Base-by-base conservation (phyloP, 1,140 invertebrate genomes). In the Drosophila ironensis region DNA sequence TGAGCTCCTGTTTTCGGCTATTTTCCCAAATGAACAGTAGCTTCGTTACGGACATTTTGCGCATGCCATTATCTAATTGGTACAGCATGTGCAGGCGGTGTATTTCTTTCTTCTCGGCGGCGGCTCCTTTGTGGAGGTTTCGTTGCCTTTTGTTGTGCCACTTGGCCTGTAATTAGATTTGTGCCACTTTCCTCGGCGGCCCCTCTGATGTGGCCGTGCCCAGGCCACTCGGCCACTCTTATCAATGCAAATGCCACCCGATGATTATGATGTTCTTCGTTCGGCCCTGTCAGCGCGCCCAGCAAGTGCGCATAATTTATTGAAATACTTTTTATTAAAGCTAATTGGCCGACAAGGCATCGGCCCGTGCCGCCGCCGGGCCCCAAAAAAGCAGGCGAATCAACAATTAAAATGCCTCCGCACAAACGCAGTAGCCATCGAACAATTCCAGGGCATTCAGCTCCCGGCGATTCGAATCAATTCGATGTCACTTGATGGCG, bases 61-160 rank as follows among this genome's bases (percentile, higher is more conserved):
- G 77, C 77, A 63, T 56, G 59, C 70, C 63, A 82, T 82, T 82
- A 82, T 82, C 73, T 82, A 82, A 86, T 82, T 86, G 72, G 75
- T 50, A 35, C 75, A 64, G 60, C 60, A 64, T 64, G 60, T 40
- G 33, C 57, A 64, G 61, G 48, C 77, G 50, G 53, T 38, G 3
- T n/a, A n/a, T n/a, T n/a, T 28, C 33, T 25, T 35, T 30, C 47
- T 51, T 59, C 45, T 30, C 7, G 14, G 28, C 57, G 33, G 48
- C 40, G 28, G 24, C 30, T 53, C 24, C 25, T 53, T 35, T 72
- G 30, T 64, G 52, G 16, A 27, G 42, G 45, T 37, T 35, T 57
- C 30, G 22, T 52, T 20, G 24, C 28, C 20, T 57, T 56, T 56
- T 51, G 51, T 57, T 72, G 69, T 52, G 73, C 73, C 74, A 81